phyloP scores from a whole-genome alignment of 64 coral and sea anemone species.

The Porites lutea region DNA sequence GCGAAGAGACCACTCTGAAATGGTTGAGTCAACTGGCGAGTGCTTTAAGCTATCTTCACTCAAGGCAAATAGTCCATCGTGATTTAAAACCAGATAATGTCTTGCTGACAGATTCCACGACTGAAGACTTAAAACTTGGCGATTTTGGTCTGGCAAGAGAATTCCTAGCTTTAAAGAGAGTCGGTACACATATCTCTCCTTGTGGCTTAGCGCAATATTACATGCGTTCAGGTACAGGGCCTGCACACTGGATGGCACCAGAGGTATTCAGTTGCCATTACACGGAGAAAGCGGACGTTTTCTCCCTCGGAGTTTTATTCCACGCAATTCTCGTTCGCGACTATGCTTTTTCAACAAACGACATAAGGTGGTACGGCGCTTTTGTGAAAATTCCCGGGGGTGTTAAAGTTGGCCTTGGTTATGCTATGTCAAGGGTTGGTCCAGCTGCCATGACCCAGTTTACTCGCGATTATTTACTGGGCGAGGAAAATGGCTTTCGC shows the following conservation, averaged over 20 bases:
- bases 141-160: constrained; percentile 81
- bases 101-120: constrained; percentile 51
- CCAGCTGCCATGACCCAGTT: constrained; percentile 12
- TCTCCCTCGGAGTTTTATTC: constrained; percentile 67
- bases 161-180: constrained; percentile 35
- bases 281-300: constrained; percentile 76
- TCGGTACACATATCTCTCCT: not conserved
- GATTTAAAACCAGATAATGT: constrained; percentile 83
- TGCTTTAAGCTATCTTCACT: constrained; percentile 72
- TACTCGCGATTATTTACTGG: not conserved
- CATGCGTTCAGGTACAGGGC: constrained; percentile 62
- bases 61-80: constrained; percentile 70
- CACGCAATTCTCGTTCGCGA: constrained; percentile 71
- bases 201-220: constrained; percentile 51
- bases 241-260: constrained; percentile 74
- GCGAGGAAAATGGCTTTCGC: constrained; percentile 19
- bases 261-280: constrained; percentile 68
- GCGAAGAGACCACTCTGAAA: constrained; percentile 56
- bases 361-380: constrained; percentile 50
- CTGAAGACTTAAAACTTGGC: constrained; percentile 67
- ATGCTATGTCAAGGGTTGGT: constrained; percentile 58
- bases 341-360: constrained; percentile 25
- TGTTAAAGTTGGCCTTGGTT: constrained; percentile 54
- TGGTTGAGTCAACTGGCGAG: constrained; percentile 72
- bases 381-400: constrained; percentile 56